Evolutionary conservation across 2,113 vertebrate species (phyloP), one percentile per base, ranked within the genome.

Genomic region (Oxygymnocypris stewartii): DNA sequence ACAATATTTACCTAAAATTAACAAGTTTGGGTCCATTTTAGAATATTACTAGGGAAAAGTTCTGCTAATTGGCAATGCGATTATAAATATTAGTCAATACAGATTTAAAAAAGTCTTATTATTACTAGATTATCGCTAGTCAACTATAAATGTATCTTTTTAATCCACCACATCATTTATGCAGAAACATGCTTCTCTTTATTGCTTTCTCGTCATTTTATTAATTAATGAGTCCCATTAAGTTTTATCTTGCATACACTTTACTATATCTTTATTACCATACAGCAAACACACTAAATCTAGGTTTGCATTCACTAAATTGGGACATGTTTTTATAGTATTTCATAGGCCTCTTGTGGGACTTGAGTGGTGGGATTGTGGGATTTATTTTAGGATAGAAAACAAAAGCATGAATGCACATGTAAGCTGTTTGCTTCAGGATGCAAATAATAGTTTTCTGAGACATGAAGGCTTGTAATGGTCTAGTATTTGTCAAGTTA

Each of bases 391-490:
- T 77, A 61, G 77, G 14, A 69, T 40, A 63, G 11, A 61, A 75
- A 81, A 71, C 83, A 77, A 78, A 88, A 47, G 12, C 31, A 44
- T 86, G 20, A 76, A 80, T 35, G 54, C 59, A 77, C 18, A 67
- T 49, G 42, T 28, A 49, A 49, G 79, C 75, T 12, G 76, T 80
- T 80, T 80, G 10, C 16, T 74, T 74, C 47, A 28, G 69, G 82
- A 42, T 25, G 35, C 20, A 57, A 73, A 84, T 11, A 35, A 83
- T 16, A 37, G 18, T 14, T 54, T 54, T 71, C 16, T 0, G 25
- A 73, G 47, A n/a, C 65, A 37, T 10, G 11, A 40, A 54, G 71
- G 49, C 28, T 76, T 8, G 18, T 75, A 57, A 84, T 54, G 47
- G 18, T 57, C 44, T 37, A 73, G 67, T 73, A 73, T 37, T 84